Conservation (phyloP, 2,797 vertebrate genomes). For the Benthosema pterotum region DNA sequence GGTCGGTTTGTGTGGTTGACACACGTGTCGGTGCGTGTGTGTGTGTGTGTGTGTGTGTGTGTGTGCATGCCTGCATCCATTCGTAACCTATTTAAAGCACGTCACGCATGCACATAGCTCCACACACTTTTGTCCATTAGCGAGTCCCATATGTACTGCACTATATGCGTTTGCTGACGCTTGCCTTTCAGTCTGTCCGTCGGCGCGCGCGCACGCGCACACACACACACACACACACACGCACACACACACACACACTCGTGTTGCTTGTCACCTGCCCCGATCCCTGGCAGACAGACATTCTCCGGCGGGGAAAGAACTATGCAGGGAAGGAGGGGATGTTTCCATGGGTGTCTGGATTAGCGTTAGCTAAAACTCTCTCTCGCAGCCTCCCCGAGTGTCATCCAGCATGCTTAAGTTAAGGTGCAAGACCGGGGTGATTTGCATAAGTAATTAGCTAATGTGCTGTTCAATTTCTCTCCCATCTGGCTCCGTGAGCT, state of each 20-base stretch:
- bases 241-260: too few relatives aligned
- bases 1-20: conserved; percentile 14
- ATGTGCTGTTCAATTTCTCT: conserved; percentile 81
- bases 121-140: too few relatives aligned
- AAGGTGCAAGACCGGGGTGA: conserved; percentile 74
- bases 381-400: conserved; percentile 67
- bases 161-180: too few relatives aligned
- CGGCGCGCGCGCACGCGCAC: too few relatives aligned
- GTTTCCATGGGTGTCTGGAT: conserved; percentile 49
- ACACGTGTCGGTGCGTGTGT: too few relatives aligned
- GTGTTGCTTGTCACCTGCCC: too few relatives aligned
- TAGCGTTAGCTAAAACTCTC: conserved; percentile 78
- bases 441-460: conserved; percentile 87
- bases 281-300: too few relatives aligned
- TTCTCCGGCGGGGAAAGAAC: conserved; percentile 27
- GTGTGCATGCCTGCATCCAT: conserved; percentile 1
- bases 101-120: too few relatives aligned
- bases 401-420: conserved; percentile 77
- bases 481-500: conserved; percentile 79
- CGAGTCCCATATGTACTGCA: too few relatives aligned
- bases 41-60: conserved; percentile 20
- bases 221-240: too few relatives aligned
- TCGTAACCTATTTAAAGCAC: too few relatives aligned
- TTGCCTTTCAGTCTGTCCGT: too few relatives aligned
- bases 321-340: not conserved